Percentiles rank a stretch among this genome's conserved stretches.
Evolutionary conservation across 2,888 invertebrate species (phyloP).

Genomic region (Troides helena): DNA sequence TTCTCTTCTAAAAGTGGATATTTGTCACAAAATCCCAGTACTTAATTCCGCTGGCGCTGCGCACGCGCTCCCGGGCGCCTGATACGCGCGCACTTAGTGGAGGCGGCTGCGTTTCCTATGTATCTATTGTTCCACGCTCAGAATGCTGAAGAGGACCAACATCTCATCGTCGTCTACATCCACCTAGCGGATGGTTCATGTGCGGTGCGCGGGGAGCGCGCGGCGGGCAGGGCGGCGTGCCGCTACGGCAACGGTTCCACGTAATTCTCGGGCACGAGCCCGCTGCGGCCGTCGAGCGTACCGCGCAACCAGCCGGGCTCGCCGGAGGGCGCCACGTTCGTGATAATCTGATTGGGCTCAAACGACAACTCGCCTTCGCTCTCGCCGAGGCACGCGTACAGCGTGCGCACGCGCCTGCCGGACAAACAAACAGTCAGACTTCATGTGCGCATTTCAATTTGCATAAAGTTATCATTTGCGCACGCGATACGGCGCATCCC

Average conservation of each 20-base stretch:
- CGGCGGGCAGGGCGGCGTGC: conserved; percentile 21
- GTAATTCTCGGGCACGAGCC: conserved; percentile 97
- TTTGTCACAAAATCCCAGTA: no score
- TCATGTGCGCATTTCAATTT: no score
- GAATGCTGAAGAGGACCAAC: not conserved
- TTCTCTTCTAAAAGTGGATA: no score
- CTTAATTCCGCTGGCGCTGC: no score
- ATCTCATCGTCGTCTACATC: not conserved
- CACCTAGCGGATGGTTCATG: conserved; percentile 19
- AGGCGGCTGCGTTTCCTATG: not conserved
- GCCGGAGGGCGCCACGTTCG: conserved; percentile 94
- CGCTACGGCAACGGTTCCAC: conserved; percentile 90
- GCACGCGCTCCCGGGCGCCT: no score
- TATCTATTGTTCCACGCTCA: not conserved
- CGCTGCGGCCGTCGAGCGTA: conserved; percentile 93
- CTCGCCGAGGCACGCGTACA: conserved; percentile 97
- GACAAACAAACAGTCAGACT: no score
- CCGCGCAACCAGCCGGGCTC: conserved; percentile 99
- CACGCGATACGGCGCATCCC: not conserved
- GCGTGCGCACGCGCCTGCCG: conserved; percentile 90
- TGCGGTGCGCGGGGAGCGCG: conserved; percentile 4
- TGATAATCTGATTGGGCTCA: conserved; percentile 98
- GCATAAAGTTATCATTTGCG: not conserved
- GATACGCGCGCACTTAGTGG: no score
- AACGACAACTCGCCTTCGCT: conserved; percentile 98